Conservation (phyloP, 2,113 vertebrate species). For the Peromyscus californicus region DNA sequence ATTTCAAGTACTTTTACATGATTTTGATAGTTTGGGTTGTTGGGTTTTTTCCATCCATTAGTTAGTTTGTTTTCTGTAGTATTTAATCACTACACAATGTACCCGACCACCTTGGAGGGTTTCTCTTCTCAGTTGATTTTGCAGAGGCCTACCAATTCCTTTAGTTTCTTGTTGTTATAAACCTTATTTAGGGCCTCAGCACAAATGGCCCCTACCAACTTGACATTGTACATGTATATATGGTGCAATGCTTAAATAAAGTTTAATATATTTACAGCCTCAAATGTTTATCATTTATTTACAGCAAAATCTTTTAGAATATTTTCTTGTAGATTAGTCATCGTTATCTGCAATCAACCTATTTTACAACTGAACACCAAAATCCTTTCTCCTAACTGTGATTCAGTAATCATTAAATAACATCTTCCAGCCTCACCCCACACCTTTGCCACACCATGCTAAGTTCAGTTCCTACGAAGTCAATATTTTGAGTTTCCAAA, state of each 20-base stretch:
- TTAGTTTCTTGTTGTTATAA: neutral
- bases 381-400: neutral
- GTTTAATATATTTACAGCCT: neutral
- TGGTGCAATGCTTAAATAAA: neutral
- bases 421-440: neutral
- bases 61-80: neutral
- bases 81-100: neutral
- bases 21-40: neutral
- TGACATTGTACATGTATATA: neutral
- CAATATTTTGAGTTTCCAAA: neutral
- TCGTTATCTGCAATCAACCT: neutral
- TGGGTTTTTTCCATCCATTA: neutral
- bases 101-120: neutral
- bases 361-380: neutral
- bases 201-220: neutral
- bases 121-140: neutral
- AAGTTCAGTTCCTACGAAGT: neutral
- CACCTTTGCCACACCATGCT: neutral
- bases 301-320: neutral
- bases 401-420: neutral
- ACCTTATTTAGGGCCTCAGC: neutral
- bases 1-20: neutral
- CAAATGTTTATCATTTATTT: neutral
- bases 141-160: neutral
- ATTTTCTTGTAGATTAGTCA: neutral